A percentile compares a stretch with the other conserved stretches of the same genome.
phyloP scores from a whole-genome alignment of 2,888 invertebrate genomes.

The Poecilobothrus nobilitatus region DNA sequence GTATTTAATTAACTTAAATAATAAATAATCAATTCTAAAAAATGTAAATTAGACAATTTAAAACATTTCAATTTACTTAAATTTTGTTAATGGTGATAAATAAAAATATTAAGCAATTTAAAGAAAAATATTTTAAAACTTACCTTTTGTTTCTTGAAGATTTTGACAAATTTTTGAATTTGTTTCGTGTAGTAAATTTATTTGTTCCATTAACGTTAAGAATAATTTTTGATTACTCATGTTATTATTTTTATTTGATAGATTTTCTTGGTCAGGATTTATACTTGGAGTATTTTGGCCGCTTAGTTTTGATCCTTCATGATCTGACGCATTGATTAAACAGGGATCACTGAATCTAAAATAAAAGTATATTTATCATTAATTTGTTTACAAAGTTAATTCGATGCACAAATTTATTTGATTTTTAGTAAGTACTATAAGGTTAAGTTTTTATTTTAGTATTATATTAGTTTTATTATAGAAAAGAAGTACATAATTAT shows the following conservation, averaged over 20 bases:
- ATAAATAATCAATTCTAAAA: conserved; percentile 17
- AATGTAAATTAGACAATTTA: conserved; percentile 11
- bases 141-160: conserved; percentile 63
- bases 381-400: no score
- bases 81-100: no score
- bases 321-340: conserved; percentile 41
- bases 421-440: no score
- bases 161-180: conserved; percentile 69
- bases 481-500: no score
- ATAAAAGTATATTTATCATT: neutral
- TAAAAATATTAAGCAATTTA: neutral
- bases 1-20: conserved; percentile 7
- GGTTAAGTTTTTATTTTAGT: no score
- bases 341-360: conserved; percentile 44
- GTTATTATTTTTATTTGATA: conserved; percentile 26
- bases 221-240: conserved; percentile 38
- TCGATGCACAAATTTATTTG: no score
- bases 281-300: conserved; percentile 37
- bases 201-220: conserved; percentile 60
- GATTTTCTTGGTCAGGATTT: conserved; percentile 33
- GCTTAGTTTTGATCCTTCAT: conserved; percentile 39
- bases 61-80: neutral
- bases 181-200: conserved; percentile 58
- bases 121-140: conserved; percentile 23
- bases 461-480: no score